Base-by-base conservation (phyloP, 1,140 invertebrate species). In the Aphis craccivora region DNA sequence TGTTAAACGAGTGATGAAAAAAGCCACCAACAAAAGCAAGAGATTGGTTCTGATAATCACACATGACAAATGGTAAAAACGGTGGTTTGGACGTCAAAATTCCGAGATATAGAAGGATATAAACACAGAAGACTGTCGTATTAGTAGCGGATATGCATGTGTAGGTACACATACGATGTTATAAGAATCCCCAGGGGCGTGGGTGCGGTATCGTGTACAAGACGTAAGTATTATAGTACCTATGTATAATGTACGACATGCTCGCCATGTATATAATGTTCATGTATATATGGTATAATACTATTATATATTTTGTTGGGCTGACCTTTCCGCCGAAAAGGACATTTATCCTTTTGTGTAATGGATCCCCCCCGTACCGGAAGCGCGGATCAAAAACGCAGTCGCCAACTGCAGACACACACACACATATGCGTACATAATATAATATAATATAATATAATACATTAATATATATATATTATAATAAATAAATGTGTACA, bases 311-410 rank as follows among this genome's bases (percentile, higher is more conserved):
- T 40, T 40, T 53, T 25, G n/a, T 53, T 48, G n/a, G 67, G 91
- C 67, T 83, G 91, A 92, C 91, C 91, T 92, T 92, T 92, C 67
- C 67, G 45, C 90, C 90, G 90, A 83, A 91, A 45, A 35, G n/a
- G 67, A 81, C 76, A 83, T 83, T 92, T 92, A 83, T 92, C 91
- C 91, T 92, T 83, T 92, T 83, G 91, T 83, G 91, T 83, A 92
- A 92, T 83, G n/a, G 67, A 92, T 83, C 91, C 76, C 18, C 22
- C 40, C 18, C n/a, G 43, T n/a, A 83, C 91, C 91, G 91, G 91
- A 92, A 92, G 76, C 67, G 91, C 45, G 45, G 91, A 92, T 92
- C 76, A 51, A 92, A 91, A 92, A 37, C 43, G 14, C 90, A 91
- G 60, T 81, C 25, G 45, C 91, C 22, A 55, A 87, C 25, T 53